Evolutionary conservation across 2,888 invertebrate genomes (phyloP), one percentile per base, ranked within the genome.

Genomic region (Scelioninae gen. 1): DNA sequence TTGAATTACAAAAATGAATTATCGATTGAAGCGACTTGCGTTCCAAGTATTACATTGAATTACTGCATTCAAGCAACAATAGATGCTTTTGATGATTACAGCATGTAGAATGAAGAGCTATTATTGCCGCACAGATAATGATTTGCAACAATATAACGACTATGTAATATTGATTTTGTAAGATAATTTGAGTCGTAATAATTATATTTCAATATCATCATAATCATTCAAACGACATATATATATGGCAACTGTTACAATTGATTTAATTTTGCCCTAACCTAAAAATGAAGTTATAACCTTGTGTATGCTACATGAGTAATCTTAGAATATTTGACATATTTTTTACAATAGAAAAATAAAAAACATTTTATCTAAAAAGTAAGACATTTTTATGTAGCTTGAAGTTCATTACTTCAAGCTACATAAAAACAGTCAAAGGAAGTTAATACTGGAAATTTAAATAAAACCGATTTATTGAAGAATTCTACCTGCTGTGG

Each of bases 31-130:
- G 66, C 53, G 65, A 43, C 71, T 56, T 23, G 65, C 23, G 23
- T 79, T 74, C 60, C 60, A 58, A 74, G 79, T 74, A 80, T 68
- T 68, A 68, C 79, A 68, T 62, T 80, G 72, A 80, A 80, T 80
- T 68, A 80, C 74, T 47, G 62, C 72, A 72, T 66, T 72, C 79
- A 45, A 60, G 56, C 40, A 72, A 79, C 72, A 79, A 79, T 79
- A 79, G 79, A 79, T 79, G 77, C 62, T 38, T 77, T 65, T 63
- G 69, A 69, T 77, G 69, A 77, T 77, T 69, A 77, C 56, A 56
- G 77, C 49, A 56, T 77, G 68, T 55, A 45, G 53, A 76, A 77
- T 56, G 55, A 77, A 47, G 63, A 43, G 69, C 69, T 47, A 49
- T 63, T 77, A 63, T 69, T 38, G 49, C 55, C 23, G 63, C 69